Conservation (phyloP, 2,797 vertebrate species). For the Lutra lutra region DNA sequence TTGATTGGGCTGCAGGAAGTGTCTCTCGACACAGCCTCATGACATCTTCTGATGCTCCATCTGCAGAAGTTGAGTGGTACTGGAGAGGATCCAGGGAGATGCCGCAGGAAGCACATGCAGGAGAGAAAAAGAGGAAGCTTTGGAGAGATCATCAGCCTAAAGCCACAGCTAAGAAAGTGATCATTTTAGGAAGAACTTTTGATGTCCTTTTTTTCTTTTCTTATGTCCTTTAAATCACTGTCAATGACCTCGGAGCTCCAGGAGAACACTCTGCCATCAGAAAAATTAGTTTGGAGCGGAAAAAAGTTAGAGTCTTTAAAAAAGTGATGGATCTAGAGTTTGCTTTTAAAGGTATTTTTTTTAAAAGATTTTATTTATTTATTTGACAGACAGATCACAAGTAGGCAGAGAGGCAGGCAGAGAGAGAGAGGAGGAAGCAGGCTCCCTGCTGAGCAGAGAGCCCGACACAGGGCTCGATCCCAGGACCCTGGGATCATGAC, state of each 20-base stretch:
- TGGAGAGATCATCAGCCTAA: slow-evolving; percentile 52
- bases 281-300: background rate
- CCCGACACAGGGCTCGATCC: too few relatives aligned
- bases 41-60: background rate
- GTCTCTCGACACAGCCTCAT: background rate
- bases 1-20: slow-evolving; percentile 30
- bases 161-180: slow-evolving; percentile 76
- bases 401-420: too few relatives aligned
- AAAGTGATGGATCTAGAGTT: slow-evolving; percentile 3
- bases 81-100: slow-evolving; percentile 66
- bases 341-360: background rate
- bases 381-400: too few relatives aligned
- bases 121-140: slow-evolving; percentile 70
- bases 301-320: background rate
- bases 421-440: too few relatives aligned
- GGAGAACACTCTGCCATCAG: background rate
- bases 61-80: slow-evolving; percentile 19
- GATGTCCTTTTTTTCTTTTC: background rate
- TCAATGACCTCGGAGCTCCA: background rate
- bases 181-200: slow-evolving; percentile 70
- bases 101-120: slow-evolving; percentile 70
- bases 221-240: slow-evolving; percentile 3
- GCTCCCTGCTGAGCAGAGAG: too few relatives aligned
- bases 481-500: too few relatives aligned
- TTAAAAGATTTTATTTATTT: too few relatives aligned